Percentiles rank a stretch among this genome's conserved stretches.
phyloP scores from a whole-genome alignment of 2,113 vertebrate species.

The Mesocricetus auratus region DNA sequence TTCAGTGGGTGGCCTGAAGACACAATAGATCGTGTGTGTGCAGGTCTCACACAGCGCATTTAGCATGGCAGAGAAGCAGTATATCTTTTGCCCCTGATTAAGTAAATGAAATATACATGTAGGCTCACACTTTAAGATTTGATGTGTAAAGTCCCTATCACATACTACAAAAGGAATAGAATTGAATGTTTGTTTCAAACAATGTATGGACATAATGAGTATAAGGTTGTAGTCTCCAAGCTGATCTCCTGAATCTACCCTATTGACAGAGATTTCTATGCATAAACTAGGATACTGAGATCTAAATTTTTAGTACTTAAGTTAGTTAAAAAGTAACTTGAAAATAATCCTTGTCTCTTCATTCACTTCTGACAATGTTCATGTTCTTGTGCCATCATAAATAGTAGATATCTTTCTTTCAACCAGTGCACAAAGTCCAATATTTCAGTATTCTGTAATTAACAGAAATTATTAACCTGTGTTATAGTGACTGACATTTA shows the following conservation, averaged over 20 bases:
- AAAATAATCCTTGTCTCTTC: background rate
- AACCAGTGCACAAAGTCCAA: background rate
- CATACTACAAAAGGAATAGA: background rate
- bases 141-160: background rate
- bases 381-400: background rate
- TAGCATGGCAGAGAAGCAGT: accelerated
- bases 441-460: background rate
- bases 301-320: background rate
- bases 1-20: background rate
- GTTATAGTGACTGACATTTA: background rate
- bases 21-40: background rate
- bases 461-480: background rate
- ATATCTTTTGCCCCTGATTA: background rate
- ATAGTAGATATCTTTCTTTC: background rate
- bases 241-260: background rate
- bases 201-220: background rate
- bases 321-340: background rate
- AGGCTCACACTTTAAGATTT: background rate
- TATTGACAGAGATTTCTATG: background rate
- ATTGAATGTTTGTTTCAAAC: background rate
- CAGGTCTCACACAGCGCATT: background rate
- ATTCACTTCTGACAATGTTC: background rate
- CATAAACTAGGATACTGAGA: background rate
- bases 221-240: background rate
- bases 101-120: background rate